Percentiles rank a stretch among this genome's conserved stretches.
phyloP scores from a whole-genome alignment of 2,888 invertebrate species.

The Cataglyphis rosenhaueri region DNA sequence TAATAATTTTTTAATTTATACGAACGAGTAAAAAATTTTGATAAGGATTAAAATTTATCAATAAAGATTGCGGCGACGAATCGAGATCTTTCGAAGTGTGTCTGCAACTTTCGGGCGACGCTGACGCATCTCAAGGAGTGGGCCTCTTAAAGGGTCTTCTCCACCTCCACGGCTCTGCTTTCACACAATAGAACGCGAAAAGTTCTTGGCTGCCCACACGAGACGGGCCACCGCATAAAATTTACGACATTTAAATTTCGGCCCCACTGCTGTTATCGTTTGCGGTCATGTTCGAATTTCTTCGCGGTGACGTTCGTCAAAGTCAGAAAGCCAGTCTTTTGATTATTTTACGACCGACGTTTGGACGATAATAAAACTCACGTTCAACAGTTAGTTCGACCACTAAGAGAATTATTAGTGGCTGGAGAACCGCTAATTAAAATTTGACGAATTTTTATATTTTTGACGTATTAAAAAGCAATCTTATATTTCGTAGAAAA shows the following conservation, averaged over 20 bases:
- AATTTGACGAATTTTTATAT: not conserved
- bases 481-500: not conserved
- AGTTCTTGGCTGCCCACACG: constrained; percentile 19
- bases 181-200: constrained; percentile 58
- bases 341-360: constrained; percentile 45
- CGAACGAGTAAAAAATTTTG: not conserved
- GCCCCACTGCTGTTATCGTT: constrained; percentile 70
- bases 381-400: constrained; percentile 5
- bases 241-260: constrained; percentile 78
- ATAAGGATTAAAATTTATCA: not conserved
- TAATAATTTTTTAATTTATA: not conserved
- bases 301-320: constrained; percentile 63
- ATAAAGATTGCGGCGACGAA: constrained; percentile 19
- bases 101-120: constrained; percentile 5
- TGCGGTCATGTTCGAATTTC: constrained; percentile 62
- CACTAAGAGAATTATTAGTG: constrained; percentile 14
- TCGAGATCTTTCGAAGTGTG: constrained; percentile 11
- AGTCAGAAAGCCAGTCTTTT: constrained; percentile 23
- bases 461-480: not conserved
- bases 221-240: constrained; percentile 64
- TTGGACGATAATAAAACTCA: constrained; percentile 28
- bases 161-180: not conserved
- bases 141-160: constrained; percentile 37
- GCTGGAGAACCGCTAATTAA: not conserved
- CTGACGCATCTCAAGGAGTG: constrained; percentile 21